Evolutionary conservation across 2,888 invertebrate species (phyloP), one percentile per base, ranked within the genome.

Genomic region (Callinectes sapidus): DNA sequence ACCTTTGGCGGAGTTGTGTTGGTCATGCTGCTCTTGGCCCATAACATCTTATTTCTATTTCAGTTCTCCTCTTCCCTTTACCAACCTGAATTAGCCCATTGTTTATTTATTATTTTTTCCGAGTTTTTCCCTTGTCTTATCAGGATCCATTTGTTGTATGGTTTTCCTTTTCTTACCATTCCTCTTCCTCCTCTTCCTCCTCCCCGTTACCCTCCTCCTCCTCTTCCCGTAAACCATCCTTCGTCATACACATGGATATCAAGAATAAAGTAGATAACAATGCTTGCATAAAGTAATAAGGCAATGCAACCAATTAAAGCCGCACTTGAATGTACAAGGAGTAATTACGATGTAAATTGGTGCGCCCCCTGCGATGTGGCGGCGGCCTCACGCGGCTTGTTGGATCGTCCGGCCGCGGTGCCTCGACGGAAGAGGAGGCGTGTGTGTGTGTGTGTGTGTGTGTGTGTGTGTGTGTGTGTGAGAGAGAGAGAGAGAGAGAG

Each of bases 231-330:
- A 10, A 16, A 35, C 18, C 16, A 32, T 32, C 54, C 61, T 32
- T n/a, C 48, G 48, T 13, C 48, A n/a, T n/a, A n/a, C 66, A 71
- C 18, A n/a, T 23, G 66, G n/a, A 71, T 71, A 18, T 28, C n/a
- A 28, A n/a, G n/a, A 42, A 87, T 48, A 42, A 87, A 54, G 28
- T 32, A 23, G 55, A n/a, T 39, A 86, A 85, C 90, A 85, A 61
- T 86, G 86, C 66, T 61, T 90, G 90, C 90, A 90, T 90, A 90
- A 90, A 90, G 90, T 86, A 86, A 55, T 32, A 55, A 86, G 86
- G 23, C 81, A 90, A 90, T 61, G 35, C 35, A 35, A 86, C 61
- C 86, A 90, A 90, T 90, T 90, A 87, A 90, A 87, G n/a, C 90
- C 86, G 39, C 77, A 61, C 61, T 87, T 32, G 90, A 87, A 86